Conservation (phyloP, 2,888 invertebrate genomes). For the Callimorpha dominula region DNA sequence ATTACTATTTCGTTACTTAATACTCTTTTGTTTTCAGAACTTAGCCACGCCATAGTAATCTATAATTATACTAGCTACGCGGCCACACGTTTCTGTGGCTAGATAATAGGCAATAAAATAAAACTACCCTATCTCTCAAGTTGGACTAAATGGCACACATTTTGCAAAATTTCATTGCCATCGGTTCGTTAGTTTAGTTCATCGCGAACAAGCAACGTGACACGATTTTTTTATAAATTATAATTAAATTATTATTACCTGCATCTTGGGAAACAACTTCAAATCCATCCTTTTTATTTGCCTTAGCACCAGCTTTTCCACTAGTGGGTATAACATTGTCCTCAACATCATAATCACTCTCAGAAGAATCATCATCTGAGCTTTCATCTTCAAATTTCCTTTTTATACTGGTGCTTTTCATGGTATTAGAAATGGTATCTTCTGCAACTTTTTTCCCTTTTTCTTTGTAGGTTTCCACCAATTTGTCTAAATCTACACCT, state of each 20-base stretch:
- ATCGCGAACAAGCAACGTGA: too few relatives aligned
- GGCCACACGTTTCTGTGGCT: too few relatives aligned
- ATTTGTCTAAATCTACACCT: slow-evolving; percentile 94
- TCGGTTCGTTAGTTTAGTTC: too few relatives aligned
- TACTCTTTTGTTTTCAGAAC: neutral
- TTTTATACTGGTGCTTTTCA: slow-evolving; percentile 54
- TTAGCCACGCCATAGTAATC: too few relatives aligned
- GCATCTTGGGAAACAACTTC: slow-evolving; percentile 89
- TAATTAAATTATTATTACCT: slow-evolving; percentile 64
- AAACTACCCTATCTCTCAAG: too few relatives aligned
- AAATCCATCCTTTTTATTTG: slow-evolving; percentile 87
- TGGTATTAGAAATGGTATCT: slow-evolving; percentile 46
- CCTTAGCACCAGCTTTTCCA: slow-evolving; percentile 61
- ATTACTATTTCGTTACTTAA: neutral
- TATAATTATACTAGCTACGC: too few relatives aligned
- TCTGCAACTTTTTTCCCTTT: slow-evolving; percentile 88
- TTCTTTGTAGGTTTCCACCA: slow-evolving; percentile 90
- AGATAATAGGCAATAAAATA: too few relatives aligned
- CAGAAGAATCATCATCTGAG: slow-evolving; percentile 76
- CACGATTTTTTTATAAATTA: too few relatives aligned
- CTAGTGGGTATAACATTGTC: slow-evolving; percentile 63
- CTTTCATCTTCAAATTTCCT: slow-evolving; percentile 74
- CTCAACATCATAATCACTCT: slow-evolving; percentile 84
- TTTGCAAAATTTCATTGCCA: too few relatives aligned
- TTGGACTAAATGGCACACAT: too few relatives aligned